Evolutionary conservation across 2,797 vertebrate genomes (phyloP).

Genomic region (Sebastes jordani): DNA sequence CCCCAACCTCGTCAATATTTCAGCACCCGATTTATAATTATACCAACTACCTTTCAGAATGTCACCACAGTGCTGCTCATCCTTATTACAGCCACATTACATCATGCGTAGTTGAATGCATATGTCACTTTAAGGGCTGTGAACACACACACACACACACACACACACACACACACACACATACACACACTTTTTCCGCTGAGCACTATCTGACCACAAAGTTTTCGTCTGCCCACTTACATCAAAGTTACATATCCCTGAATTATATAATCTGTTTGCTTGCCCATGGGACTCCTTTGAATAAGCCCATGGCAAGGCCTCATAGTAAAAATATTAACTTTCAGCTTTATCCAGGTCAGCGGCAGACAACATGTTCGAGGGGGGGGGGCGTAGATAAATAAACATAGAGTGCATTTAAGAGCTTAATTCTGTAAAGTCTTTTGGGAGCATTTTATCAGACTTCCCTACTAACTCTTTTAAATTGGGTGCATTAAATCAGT

Average conservation of each 20-base stretch:
- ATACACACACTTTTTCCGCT: neutral
- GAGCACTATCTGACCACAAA: constrained; percentile 8
- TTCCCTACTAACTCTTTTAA: constrained; percentile 40
- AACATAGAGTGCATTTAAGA: constrained; percentile 32
- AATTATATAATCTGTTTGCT: constrained; percentile 31
- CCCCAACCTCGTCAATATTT: constrained; percentile 47
- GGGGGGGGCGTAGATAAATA: neutral
- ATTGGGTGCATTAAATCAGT: constrained; percentile 55
- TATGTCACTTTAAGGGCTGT: neutral
- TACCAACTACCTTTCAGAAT: neutral
- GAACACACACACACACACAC: neutral
- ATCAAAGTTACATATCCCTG: constrained; percentile 50
- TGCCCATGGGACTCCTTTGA: constrained; percentile 35
- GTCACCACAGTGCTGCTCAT: neutral
- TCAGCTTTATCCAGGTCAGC: constrained; percentile 53
- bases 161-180: neutral
- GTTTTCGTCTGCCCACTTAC: constrained; percentile 30
- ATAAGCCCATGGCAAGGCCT: constrained; percentile 44
- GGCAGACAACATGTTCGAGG: neutral
- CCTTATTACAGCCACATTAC: constrained; percentile 22
- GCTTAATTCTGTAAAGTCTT: constrained; percentile 55
- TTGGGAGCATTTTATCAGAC: constrained; percentile 63
- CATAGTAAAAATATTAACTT: constrained; percentile 50
- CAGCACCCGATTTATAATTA: constrained; percentile 28
- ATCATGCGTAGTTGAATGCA: constrained; percentile 6